Evolutionary conservation across 2,888 invertebrate genomes (phyloP).

Genomic region (Caenorhabditis macrosperma): DNA sequence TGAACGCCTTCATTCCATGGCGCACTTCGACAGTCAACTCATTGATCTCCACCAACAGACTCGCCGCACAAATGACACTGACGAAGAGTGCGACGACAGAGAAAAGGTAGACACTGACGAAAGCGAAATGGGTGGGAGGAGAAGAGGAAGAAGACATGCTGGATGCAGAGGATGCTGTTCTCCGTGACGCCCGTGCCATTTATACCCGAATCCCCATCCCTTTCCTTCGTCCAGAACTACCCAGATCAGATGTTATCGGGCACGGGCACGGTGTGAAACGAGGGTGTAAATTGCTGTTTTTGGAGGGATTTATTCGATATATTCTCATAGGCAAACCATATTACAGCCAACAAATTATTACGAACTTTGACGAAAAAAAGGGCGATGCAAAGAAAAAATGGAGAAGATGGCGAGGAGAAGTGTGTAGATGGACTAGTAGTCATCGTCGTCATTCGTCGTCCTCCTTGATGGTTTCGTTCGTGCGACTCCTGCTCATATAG

Average conservation of each 20-base stretch:
- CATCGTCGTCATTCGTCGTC: constrained; percentile 35
- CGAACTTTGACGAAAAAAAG: constrained; percentile 39
- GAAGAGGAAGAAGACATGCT: constrained; percentile 25
- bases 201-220: constrained; percentile 10
- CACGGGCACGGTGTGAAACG: constrained; percentile 33
- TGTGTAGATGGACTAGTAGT: no score
- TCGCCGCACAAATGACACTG: constrained; percentile 12
- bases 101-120: constrained; percentile 14
- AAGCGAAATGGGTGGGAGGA: neutral
- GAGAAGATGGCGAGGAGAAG: neutral
- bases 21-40: constrained; percentile 9
- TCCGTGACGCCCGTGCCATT: neutral
- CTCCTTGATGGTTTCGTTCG: constrained; percentile 37
- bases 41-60: constrained; percentile 26
- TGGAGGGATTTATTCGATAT: constrained; percentile 22
- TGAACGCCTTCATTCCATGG: constrained; percentile 32
- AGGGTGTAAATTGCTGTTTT: constrained; percentile 3
- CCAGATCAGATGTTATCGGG: constrained; percentile 29
- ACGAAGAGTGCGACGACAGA: neutral
- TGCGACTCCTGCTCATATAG: constrained; percentile 29
- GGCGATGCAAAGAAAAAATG: constrained; percentile 7
- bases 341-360: constrained; percentile 54
- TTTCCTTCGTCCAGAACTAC: neutral
- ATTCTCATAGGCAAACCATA: constrained; percentile 32
- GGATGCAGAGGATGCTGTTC: neutral